phyloP scores from a whole-genome alignment of 2,113 vertebrate genomes.

The Meles meles region DNA sequence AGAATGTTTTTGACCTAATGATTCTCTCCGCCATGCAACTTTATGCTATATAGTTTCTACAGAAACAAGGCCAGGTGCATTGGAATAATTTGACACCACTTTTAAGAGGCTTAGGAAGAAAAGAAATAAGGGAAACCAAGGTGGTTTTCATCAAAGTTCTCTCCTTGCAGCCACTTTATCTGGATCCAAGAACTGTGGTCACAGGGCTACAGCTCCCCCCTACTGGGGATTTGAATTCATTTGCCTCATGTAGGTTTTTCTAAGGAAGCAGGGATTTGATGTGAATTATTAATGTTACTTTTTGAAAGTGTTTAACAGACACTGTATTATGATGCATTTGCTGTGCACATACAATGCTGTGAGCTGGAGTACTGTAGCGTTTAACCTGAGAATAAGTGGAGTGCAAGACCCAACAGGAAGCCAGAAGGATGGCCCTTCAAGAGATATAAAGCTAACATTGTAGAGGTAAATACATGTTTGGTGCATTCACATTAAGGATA shows the following conservation, averaged over 20 bases:
- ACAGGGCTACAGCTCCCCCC: neutral
- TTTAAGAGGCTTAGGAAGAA: constrained; percentile 48
- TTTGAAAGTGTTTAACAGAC: constrained; percentile 30
- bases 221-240: neutral
- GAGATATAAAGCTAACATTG: constrained; percentile 16
- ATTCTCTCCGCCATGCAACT: constrained; percentile 69
- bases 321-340: neutral
- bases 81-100: constrained; percentile 62
- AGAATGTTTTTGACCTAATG: constrained; percentile 61
- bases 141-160: neutral
- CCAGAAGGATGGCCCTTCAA: neutral
- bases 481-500: neutral
- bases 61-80: constrained; percentile 53
- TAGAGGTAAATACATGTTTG: neutral
- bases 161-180: neutral
- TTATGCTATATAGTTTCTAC: constrained; percentile 62
- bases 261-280: neutral
- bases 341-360: neutral
- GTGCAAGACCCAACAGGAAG: neutral
- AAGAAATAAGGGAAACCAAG: neutral
- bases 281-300: constrained; percentile 8
- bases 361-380: neutral
- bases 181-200: neutral
- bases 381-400: constrained; percentile 13
- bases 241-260: constrained; percentile 20